These are phyloP conservation scores for Lasioglossum vierecki DNA, from an alignment of 2,888 invertebrate species.

Conservation along the genomic window DNA sequence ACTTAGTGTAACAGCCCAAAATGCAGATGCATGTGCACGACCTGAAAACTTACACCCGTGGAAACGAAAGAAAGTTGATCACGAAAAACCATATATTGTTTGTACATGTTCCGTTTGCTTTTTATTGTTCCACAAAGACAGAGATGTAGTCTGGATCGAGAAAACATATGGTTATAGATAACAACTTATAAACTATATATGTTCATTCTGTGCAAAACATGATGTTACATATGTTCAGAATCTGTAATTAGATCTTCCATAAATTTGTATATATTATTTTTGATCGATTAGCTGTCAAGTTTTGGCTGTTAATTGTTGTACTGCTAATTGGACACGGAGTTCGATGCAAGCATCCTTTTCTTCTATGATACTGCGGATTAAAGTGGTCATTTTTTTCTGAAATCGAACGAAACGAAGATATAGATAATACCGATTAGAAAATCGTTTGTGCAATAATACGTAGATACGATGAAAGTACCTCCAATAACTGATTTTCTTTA, in stretches of 20 bases:
- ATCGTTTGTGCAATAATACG: background rate
- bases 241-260: constrained; percentile 38
- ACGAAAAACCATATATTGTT: constrained; percentile 2
- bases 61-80: constrained; percentile 7
- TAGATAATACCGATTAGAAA: constrained; percentile 2
- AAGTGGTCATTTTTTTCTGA: constrained; percentile 87
- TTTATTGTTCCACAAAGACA: constrained; percentile 57
- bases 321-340: constrained; percentile 88
- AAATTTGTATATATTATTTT: constrained; percentile 42
- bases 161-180: constrained; percentile 59
- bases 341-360: constrained; percentile 90
- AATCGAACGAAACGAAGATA: constrained; percentile 40
- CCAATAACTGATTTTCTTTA: constrained; percentile 88
- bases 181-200: constrained; percentile 73
- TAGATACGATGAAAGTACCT: constrained; percentile 78
- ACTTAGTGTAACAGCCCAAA: background rate
- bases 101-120: constrained; percentile 35
- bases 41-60: constrained; percentile 7
- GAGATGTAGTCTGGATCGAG: constrained; percentile 52
- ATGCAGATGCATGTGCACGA: constrained; percentile 17
- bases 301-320: constrained; percentile 84
- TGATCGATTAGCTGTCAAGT: constrained; percentile 59
- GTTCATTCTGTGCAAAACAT: constrained; percentile 70
- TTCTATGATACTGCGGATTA: constrained; percentile 89
- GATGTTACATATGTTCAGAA: constrained; percentile 57